Evolutionary conservation across 92 coral and sea anemone genomes (phyloP).

Genomic region (Porites evermanni): DNA sequence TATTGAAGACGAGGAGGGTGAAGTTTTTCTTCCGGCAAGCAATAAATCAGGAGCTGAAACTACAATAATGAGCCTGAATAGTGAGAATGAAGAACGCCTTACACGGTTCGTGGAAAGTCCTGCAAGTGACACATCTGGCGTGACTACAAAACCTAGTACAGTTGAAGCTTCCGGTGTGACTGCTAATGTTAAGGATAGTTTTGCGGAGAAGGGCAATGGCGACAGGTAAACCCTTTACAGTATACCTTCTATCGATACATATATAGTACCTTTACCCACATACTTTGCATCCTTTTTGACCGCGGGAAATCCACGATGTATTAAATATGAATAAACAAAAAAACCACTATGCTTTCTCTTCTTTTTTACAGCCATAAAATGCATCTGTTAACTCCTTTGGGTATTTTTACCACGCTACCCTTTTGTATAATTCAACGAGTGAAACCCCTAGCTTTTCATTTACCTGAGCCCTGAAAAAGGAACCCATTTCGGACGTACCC

Average conservation of each 20-base stretch:
- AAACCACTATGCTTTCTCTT: too few relatives aligned
- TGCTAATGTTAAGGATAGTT: background rate
- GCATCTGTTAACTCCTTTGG: too few relatives aligned
- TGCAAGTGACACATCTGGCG: background rate
- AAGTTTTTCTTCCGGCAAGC: background rate
- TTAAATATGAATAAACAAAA: too few relatives aligned
- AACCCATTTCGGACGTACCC: too few relatives aligned
- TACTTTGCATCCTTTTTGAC: background rate
- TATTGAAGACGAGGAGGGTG: constrained; percentile 1
- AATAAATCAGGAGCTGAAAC: background rate
- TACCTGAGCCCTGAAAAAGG: too few relatives aligned
- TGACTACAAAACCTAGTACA: background rate
- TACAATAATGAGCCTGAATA: background rate
- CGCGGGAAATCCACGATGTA: too few relatives aligned
- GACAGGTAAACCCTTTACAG: background rate
- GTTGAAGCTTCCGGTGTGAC: background rate
- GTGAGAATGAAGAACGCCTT: background rate
- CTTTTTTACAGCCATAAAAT: too few relatives aligned
- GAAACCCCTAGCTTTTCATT: too few relatives aligned
- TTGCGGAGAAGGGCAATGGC: background rate
- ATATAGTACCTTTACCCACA: background rate
- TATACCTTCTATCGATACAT: background rate
- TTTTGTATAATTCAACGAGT: too few relatives aligned
- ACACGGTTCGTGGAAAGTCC: background rate
- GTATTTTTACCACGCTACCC: too few relatives aligned